Base-by-base conservation (phyloP, 2,888 invertebrate species). In the Agrotis ipsilon region DNA sequence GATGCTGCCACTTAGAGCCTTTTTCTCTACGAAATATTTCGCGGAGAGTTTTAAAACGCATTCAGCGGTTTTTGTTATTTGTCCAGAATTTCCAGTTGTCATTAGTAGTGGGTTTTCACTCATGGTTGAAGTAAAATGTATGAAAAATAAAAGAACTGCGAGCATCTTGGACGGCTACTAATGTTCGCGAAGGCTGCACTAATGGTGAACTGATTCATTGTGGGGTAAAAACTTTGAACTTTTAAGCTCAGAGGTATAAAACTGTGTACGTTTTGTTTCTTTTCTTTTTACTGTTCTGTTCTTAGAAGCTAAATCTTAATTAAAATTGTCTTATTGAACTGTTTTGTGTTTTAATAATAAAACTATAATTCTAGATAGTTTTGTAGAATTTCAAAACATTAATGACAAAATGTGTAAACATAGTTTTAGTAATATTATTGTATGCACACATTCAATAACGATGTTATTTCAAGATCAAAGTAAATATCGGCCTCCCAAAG, bases 1-100 rank as follows among this genome's bases (percentile, higher is more conserved):
- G 24, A 96, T 96, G 83, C 95, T 96, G 59, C 96, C 96, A 73
- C 96, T 96, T 80, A 96, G 83, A 2, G 96, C 96, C 82, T 94
- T 96, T 82, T 95, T 95, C 83, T 96, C 96, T 7, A 96, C 94
- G 68, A 96, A 96, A 88, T 96, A 96, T 92, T 96, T 96, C 32
- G 96, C 93, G 58, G 96, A 96, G 82, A 96, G 90, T 90, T 95
- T 94, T 90, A 96, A 93, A 90, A 96, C 94, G 88, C 96, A 96
- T 87, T 96, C 92, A 81, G 96, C 94, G 66, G 92, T 94, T 91
- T 92, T 92, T 90, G 90, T 88, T 87, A 90, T 92, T 90, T 94
- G 92, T 83, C 87, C 91, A 75, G 92, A 92, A 88, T 91, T 91
- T 81, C 89, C 92, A 80, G 90, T 88, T 85, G 94, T 90, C 89